These are phyloP conservation scores for Microplitis deprimator DNA, from an alignment of 2,888 invertebrate species.

Conservation along the genomic window DNA sequence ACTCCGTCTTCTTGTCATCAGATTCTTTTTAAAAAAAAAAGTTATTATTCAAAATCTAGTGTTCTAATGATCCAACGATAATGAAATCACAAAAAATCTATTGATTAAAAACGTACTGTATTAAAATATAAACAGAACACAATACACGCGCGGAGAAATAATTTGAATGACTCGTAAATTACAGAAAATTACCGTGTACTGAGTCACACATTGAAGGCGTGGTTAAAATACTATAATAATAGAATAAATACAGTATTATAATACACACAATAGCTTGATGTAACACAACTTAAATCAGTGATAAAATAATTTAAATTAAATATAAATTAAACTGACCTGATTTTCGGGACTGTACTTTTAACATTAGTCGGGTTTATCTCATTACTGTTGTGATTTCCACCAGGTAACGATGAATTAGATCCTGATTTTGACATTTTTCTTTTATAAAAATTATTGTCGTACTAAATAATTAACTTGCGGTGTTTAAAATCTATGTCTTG, in stretches of 20 bases:
- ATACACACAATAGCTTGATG: not conserved
- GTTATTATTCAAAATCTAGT: too few relatives aligned
- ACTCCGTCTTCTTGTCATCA: too few relatives aligned
- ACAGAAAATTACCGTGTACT: not conserved
- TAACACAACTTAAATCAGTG: not conserved
- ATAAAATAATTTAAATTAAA: not conserved
- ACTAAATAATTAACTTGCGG: too few relatives aligned
- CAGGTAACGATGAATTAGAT: slow-evolving; percentile 21
- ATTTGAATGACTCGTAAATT: not conserved
- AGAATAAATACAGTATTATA: not conserved
- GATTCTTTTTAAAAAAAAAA: too few relatives aligned
- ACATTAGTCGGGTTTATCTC: slow-evolving; percentile 55
- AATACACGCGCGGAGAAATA: not conserved
- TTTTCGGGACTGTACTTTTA: slow-evolving; percentile 61
- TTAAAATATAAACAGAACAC: not conserved
- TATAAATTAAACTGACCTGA: slow-evolving; percentile 56
- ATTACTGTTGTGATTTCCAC: slow-evolving; percentile 32
- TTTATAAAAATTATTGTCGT: too few relatives aligned
- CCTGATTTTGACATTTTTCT: slow-evolving; percentile 38
- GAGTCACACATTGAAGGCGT: slow-evolving; percentile 15
- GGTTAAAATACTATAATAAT: slow-evolving; percentile 3
- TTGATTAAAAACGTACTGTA: not conserved
- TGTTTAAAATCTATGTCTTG: too few relatives aligned
- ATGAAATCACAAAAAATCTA: too few relatives aligned
- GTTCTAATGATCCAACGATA: too few relatives aligned